These are phyloP conservation scores for Scolanthus callimorphus DNA, from an alignment of 92 coral and sea anemone genomes.

Conservation along the genomic window DNA sequence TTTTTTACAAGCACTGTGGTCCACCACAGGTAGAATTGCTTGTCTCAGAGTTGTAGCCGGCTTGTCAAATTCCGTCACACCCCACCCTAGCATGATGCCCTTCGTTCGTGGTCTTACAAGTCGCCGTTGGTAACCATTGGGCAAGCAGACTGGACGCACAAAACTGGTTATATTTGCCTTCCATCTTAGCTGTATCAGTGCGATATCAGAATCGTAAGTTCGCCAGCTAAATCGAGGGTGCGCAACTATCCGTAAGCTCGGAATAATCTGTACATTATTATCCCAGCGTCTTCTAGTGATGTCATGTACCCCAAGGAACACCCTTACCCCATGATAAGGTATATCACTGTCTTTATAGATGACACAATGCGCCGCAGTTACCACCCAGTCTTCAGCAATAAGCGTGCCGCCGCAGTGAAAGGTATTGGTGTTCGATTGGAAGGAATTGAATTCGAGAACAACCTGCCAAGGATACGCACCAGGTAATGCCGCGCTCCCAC, in stretches of 20 bases:
- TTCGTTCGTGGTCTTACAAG: slow-evolving; percentile 50
- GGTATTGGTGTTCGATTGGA: slow-evolving; percentile 16
- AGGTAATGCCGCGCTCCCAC: slow-evolving; percentile 52
- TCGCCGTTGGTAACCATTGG: slow-evolving; percentile 71
- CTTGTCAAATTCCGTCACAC: slow-evolving; percentile 47
- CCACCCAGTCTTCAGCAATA: slow-evolving; percentile 83
- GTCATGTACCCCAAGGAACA: slow-evolving; percentile 77
- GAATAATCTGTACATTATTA: slow-evolving; percentile 67
- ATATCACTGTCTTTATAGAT: slow-evolving; percentile 17
- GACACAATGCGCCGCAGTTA: slow-evolving; percentile 97
- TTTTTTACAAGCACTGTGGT: slow-evolving; percentile 47
- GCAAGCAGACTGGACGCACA: slow-evolving; percentile 91
- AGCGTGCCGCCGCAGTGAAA: slow-evolving; percentile 91
- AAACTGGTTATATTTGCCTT: slow-evolving; percentile 75
- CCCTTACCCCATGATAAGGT: slow-evolving; percentile 43
- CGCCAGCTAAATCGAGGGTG: slow-evolving; percentile 80
- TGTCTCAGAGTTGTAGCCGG: slow-evolving; percentile 51
- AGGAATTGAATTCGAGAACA: slow-evolving; percentile 40
- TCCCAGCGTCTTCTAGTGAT: slow-evolving; percentile 44
- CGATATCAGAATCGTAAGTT: slow-evolving; percentile 84
- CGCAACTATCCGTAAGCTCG: slow-evolving; percentile 46
- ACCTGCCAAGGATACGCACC: slow-evolving; percentile 99
- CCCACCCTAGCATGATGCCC: slow-evolving; percentile 96
- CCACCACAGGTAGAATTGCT: slow-evolving; percentile 75
- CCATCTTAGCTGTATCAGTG: slow-evolving; percentile 67